phyloP scores from a whole-genome alignment of 2,888 invertebrate genomes.

The Tinea semifulvella region DNA sequence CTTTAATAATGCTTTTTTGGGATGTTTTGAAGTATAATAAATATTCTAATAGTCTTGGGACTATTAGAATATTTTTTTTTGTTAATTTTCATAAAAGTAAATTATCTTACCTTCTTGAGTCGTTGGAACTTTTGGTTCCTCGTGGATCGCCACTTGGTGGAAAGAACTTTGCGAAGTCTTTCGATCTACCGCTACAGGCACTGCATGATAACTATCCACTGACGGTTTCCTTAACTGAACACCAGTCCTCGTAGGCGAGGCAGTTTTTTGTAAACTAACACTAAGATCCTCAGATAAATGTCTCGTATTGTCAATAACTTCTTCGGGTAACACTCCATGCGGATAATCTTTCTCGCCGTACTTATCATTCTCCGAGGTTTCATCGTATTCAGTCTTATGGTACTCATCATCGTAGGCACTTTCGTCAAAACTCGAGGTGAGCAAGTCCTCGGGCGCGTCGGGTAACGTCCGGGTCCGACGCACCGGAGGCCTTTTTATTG shows the following conservation, averaged over 20 bases:
- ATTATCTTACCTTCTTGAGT: conserved; percentile 54
- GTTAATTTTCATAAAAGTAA: no score
- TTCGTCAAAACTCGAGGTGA: conserved; percentile 53
- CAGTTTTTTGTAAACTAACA: conserved; percentile 44
- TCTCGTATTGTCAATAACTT: conserved; percentile 39
- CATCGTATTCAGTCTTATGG: conserved; percentile 62
- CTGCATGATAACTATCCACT: conserved; percentile 55
- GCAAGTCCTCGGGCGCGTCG: conserved; percentile 55
- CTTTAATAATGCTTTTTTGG: no score
- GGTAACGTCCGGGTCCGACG: conserved; percentile 56
- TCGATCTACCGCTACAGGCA: conserved; percentile 51
- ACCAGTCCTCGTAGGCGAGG: conserved; percentile 48
- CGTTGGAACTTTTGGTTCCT: conserved; percentile 53
- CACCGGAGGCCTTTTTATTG: conserved; percentile 59
- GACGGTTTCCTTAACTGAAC: conserved; percentile 46
- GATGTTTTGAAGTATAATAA: no score
- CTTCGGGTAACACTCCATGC: conserved; percentile 46
- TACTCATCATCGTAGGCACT: conserved; percentile 65
- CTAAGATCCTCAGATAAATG: conserved; percentile 37
- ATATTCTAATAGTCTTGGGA: no score
- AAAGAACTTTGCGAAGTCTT: conserved; percentile 59
- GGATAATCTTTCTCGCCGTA: conserved; percentile 51
- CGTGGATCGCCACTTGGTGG: conserved; percentile 50
- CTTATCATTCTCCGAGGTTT: conserved; percentile 36
- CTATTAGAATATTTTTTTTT: no score